Conservation (phyloP, 2,113 vertebrate genomes). For the Lepus timidus region DNA sequence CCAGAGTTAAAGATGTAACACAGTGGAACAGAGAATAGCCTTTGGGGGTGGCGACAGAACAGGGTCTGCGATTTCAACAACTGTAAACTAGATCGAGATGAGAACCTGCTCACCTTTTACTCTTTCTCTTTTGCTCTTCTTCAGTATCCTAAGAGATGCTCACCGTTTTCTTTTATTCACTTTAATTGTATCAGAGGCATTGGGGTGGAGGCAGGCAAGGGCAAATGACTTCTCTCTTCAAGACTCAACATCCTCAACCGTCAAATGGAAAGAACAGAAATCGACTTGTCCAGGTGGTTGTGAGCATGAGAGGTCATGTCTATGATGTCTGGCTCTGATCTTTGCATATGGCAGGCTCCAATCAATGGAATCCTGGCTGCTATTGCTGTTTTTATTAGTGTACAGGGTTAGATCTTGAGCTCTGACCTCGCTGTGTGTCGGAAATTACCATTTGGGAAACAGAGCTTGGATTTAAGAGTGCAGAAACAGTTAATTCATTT, state of each 20-base stretch:
- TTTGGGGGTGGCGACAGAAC: not conserved
- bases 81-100: not conserved
- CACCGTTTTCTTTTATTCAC: slow-evolving; percentile 27
- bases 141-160: not conserved
- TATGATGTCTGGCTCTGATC: slow-evolving; percentile 15
- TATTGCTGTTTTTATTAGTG: not conserved
- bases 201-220: not conserved
- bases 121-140: not conserved
- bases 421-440: not conserved
- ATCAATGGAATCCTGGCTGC: not conserved
- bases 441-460: slow-evolving; percentile 50
- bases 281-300: slow-evolving; percentile 2
- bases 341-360: not conserved
- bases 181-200: not conserved
- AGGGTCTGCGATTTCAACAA: slow-evolving; percentile 35
- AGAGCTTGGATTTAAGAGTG: slow-evolving; percentile 20
- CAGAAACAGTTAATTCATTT: not conserved
- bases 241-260: not conserved
- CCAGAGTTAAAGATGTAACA: slow-evolving; percentile 11
- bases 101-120: not conserved
- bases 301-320: not conserved
- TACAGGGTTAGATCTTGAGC: slow-evolving; percentile 19
- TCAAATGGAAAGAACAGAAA: slow-evolving; percentile 32
- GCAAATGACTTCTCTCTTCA: not conserved
- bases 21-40: not conserved